Conservation (phyloP, 2,888 invertebrate genomes). For the Molanna angustata region DNA sequence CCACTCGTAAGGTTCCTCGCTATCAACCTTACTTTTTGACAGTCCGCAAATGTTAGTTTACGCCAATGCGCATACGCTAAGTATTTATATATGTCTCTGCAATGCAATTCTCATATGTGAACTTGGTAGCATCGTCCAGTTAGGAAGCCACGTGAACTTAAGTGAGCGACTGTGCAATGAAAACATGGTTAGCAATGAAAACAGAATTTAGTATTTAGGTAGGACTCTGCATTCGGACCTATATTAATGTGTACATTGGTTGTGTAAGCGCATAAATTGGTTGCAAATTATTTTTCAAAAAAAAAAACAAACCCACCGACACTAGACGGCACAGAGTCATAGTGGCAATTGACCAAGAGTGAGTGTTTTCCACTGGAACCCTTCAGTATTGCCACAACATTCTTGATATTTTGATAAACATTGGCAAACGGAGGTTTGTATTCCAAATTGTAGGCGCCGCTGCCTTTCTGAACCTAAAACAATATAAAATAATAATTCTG, state of each 20-base stretch:
- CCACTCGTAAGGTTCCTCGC: too few species aligned
- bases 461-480: conserved; percentile 27
- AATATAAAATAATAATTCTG: background rate
- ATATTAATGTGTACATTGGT: background rate
- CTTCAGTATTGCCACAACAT: conserved; percentile 45
- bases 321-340: conserved; percentile 85
- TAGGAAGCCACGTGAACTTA: too few species aligned
- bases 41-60: too few species aligned
- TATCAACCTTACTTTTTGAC: too few species aligned
- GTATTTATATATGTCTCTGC: too few species aligned
- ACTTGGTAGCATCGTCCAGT: too few species aligned
- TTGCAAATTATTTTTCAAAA: background rate
- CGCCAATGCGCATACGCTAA: too few species aligned
- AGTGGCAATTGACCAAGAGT: conserved; percentile 87
- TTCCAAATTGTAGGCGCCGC: conserved; percentile 41
- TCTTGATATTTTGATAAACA: conserved; percentile 45
- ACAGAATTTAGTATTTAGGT: too few species aligned
- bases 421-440: conserved; percentile 38
- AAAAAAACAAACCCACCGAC: conserved; percentile 58
- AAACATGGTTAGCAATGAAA: too few species aligned
- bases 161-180: too few species aligned
- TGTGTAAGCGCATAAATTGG: background rate
- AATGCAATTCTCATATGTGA: too few species aligned
- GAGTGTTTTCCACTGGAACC: conserved; percentile 51
- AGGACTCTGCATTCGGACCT: too few species aligned